These are phyloP conservation scores for Caenorhabditis sp. DNA, from an alignment of 2,888 invertebrate species.

Conservation along the genomic window DNA sequence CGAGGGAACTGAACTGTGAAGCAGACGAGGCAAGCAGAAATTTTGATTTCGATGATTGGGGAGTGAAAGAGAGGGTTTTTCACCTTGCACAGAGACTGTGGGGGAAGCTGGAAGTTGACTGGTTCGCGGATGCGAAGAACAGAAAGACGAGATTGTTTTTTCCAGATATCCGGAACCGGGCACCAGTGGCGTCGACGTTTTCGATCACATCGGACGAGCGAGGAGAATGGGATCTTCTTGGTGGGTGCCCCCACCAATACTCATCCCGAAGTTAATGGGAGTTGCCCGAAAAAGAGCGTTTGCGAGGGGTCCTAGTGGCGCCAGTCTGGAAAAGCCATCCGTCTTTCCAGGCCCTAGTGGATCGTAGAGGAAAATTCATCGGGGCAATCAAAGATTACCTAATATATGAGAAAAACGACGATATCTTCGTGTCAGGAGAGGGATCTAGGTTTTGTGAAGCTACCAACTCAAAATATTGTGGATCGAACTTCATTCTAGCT, in stretches of 20 bases:
- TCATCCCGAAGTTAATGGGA: neutral
- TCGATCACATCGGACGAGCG: neutral
- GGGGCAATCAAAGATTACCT: neutral
- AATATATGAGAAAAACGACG: neutral
- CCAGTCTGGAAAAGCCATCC: constrained; percentile 7
- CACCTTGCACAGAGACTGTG: neutral
- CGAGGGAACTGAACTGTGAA: constrained; percentile 2
- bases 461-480: neutral
- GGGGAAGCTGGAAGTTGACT: neutral
- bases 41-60: constrained; percentile 21
- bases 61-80: neutral
- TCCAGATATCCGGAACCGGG: neutral
- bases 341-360: neutral
- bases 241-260: constrained; percentile 10
- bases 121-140: constrained; percentile 4
- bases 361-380: neutral
- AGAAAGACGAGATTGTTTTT: neutral
- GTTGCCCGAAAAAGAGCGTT: neutral
- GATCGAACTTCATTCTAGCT: constrained; percentile 2
- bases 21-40: constrained; percentile 16
- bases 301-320: neutral
- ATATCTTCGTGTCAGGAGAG: neutral
- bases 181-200: neutral
- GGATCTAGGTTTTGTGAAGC: neutral
- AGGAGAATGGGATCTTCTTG: neutral